These are phyloP conservation scores for Ctenoplectra terminalis DNA, from an alignment of 1,140 invertebrate genomes.

Conservation along the genomic window DNA sequence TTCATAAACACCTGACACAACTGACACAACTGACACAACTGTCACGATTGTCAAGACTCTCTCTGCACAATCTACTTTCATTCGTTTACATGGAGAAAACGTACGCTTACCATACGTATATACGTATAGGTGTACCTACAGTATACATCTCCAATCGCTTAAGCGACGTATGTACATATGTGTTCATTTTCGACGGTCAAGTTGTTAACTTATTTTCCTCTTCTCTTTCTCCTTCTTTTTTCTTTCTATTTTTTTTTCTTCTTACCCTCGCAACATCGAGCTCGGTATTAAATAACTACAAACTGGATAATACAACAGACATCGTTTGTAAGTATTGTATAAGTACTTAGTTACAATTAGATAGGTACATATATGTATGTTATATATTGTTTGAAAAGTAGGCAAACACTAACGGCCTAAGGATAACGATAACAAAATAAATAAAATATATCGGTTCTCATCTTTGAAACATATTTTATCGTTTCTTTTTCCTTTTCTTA, in stretches of 20 bases:
- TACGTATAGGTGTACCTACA: too few relatives aligned
- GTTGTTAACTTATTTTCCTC: neutral
- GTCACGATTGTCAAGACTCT: neutral
- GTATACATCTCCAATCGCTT: neutral
- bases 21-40: too few relatives aligned
- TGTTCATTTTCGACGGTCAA: neutral
- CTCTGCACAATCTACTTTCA: neutral
- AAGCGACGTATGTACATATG: neutral
- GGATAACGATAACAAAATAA: neutral
- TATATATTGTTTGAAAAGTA: neutral
- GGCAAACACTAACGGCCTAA: neutral
- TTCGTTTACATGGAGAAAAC: neutral
- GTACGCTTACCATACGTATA: neutral
- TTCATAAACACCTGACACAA: too few relatives aligned
- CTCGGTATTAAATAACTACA: neutral
- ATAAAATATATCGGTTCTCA: neutral
- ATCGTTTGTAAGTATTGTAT: neutral
- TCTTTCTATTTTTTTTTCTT: too few relatives aligned
- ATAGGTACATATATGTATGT: neutral
- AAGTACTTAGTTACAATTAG: too few relatives aligned
- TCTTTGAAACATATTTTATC: too few relatives aligned
- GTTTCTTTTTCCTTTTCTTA: too few relatives aligned
- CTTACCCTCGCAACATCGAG: neutral
- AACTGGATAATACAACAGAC: neutral
- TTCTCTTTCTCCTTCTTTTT: too few relatives aligned